These are phyloP conservation scores for Parotia lawesii DNA, from an alignment of 2,113 vertebrate species.

Conservation along the genomic window DNA sequence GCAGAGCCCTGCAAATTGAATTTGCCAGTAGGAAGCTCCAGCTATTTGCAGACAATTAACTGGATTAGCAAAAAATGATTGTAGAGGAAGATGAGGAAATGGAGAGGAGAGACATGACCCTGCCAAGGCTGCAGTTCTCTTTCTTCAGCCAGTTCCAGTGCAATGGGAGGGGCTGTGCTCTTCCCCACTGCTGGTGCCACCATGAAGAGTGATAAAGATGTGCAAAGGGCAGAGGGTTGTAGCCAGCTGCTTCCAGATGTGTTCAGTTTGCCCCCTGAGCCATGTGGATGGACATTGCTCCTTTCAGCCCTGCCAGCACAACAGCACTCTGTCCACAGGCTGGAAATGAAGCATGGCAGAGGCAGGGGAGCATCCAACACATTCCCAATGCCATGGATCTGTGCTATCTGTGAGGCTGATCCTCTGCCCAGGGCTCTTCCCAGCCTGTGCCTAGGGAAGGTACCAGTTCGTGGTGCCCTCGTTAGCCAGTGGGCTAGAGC, in stretches of 20 bases:
- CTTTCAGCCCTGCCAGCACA: background rate
- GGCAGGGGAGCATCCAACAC: background rate
- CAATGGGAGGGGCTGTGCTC: accelerated
- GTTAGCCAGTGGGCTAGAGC: background rate
- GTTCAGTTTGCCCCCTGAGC: background rate
- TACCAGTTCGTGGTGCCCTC: background rate
- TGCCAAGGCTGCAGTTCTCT: background rate
- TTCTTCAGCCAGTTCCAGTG: background rate
- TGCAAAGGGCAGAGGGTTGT: background rate
- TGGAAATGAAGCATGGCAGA: background rate
- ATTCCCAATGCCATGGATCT: background rate
- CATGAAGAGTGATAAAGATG: background rate
- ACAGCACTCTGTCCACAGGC: background rate
- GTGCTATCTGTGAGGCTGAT: background rate
- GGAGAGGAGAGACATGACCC: background rate
- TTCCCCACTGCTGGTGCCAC: background rate
- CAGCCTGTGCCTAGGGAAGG: background rate
- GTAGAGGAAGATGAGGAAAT: background rate
- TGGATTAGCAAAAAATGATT: slow-evolving; percentile 23
- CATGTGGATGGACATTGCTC: background rate
- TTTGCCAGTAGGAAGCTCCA: slow-evolving; percentile 28
- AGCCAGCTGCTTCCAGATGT: background rate
- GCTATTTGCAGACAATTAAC: slow-evolving; percentile 9
- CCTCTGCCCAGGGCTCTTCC: background rate
- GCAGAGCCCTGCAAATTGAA: slow-evolving; percentile 36